phyloP scores from a whole-genome alignment of 2,113 vertebrate species.

The Tetrax tetrax region DNA sequence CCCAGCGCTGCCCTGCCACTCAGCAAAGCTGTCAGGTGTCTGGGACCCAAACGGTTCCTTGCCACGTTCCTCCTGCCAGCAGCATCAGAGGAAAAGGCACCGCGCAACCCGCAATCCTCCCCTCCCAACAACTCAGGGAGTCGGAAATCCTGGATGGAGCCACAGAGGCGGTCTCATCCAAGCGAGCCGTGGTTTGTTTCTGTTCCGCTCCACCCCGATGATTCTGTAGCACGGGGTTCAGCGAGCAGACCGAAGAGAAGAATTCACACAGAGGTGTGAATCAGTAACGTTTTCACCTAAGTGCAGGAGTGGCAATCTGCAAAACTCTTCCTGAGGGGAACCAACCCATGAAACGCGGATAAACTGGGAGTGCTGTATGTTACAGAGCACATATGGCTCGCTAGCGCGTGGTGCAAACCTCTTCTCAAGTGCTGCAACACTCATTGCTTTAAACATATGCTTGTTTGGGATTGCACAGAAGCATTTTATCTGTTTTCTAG shows the following conservation, averaged over 20 bases:
- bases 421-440: not conserved
- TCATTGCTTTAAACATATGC: not conserved
- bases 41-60: not conserved
- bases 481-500: not conserved
- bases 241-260: not conserved
- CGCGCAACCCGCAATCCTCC: not conserved
- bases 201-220: not conserved
- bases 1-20: not conserved
- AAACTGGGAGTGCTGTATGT: not conserved
- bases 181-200: not conserved
- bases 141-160: not conserved
- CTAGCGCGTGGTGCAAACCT: not conserved
- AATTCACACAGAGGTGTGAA: not conserved
- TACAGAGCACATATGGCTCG: not conserved
- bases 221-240: not conserved
- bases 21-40: not conserved
- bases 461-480: not conserved
- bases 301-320: not conserved
- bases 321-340: not conserved
- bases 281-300: not conserved
- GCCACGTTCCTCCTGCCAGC: not conserved
- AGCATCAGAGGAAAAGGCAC: not conserved
- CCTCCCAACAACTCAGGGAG: not conserved
- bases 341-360: not conserved
- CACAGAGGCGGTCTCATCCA: not conserved